These are phyloP conservation scores for Progne subis DNA, from an alignment of 2,113 vertebrate genomes.

Conservation along the genomic window DNA sequence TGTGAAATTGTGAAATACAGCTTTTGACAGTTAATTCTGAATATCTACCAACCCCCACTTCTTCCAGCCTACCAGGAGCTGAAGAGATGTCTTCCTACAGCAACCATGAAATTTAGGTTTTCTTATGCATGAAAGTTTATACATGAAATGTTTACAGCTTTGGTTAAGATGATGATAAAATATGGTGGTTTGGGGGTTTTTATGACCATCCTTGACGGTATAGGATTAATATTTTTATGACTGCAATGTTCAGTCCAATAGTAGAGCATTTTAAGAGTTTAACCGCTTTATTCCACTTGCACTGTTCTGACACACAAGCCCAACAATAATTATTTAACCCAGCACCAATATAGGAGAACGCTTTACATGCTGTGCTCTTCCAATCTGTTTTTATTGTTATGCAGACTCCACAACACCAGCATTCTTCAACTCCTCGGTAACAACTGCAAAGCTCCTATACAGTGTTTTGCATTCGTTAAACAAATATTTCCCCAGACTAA, in stretches of 20 bases:
- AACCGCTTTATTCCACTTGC: slow-evolving; percentile 26
- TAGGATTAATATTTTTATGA: not conserved
- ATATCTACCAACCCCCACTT: not conserved
- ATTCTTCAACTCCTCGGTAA: not conserved
- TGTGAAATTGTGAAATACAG: not conserved
- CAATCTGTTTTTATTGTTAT: not conserved
- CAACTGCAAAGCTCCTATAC: not conserved
- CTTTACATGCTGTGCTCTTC: not conserved
- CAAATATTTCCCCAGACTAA: not conserved
- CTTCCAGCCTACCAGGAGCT: not conserved
- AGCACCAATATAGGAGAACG: not conserved
- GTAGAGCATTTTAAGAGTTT: not conserved
- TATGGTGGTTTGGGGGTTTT: not conserved
- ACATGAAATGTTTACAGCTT: not conserved
- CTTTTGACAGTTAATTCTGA: not conserved
- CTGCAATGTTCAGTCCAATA: not conserved
- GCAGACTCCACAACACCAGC: not conserved
- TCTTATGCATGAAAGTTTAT: not conserved
- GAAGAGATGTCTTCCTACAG: not conserved
- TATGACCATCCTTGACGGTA: not conserved
- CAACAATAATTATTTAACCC: slow-evolving; percentile 30
- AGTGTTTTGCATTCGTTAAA: not conserved
- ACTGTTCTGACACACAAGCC: slow-evolving; percentile 4
- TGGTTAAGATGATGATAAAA: not conserved
- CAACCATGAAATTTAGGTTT: not conserved